Conservation (phyloP, 1,140 invertebrate species). For the Zeugodacus cucurbitae region DNA sequence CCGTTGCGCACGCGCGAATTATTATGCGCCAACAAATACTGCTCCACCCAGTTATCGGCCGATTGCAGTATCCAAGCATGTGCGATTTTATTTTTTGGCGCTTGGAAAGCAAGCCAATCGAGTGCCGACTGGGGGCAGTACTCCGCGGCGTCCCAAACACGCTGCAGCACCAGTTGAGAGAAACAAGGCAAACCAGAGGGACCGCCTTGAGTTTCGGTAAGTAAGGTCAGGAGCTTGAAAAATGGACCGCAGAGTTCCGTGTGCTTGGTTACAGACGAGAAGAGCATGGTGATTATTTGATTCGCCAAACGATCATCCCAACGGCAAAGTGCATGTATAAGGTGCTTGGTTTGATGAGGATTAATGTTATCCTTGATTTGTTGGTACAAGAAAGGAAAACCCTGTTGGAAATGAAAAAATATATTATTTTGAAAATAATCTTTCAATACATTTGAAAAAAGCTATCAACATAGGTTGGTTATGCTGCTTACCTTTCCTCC, state of each 20-base stretch:
- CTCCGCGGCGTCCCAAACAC: constrained; percentile 91
- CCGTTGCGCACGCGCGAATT: constrained; percentile 87
- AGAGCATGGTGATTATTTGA: constrained; percentile 88
- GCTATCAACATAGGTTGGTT: background rate
- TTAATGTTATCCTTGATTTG: constrained; percentile 94
- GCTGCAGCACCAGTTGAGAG: constrained; percentile 85
- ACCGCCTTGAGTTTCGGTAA: constrained; percentile 81
- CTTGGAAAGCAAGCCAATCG: constrained; percentile 89
- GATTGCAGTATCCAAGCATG: constrained; percentile 89
- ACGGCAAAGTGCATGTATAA: constrained; percentile 90
- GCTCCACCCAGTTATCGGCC: constrained; percentile 89
- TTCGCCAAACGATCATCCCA: constrained; percentile 89
- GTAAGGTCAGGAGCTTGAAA: constrained; percentile 86
- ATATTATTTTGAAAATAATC: too few species aligned
- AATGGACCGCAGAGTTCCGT: constrained; percentile 89
- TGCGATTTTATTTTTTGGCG: constrained; percentile 88
- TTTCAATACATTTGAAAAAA: too few species aligned
- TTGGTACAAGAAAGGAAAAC: constrained; percentile 92
- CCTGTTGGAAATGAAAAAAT: constrained; percentile 68
- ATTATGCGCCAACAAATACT: constrained; percentile 85
- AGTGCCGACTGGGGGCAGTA: constrained; percentile 89
- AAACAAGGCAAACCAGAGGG: constrained; percentile 87
- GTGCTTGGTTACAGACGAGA: constrained; percentile 88
- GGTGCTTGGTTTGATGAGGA: constrained; percentile 88
- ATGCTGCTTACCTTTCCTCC: constrained; percentile 77